A percentile compares a stretch with the other conserved stretches of the same genome.
Conservation (phyloP, 2,797 vertebrate species). For the Aeoliscus strigatus region DNA sequence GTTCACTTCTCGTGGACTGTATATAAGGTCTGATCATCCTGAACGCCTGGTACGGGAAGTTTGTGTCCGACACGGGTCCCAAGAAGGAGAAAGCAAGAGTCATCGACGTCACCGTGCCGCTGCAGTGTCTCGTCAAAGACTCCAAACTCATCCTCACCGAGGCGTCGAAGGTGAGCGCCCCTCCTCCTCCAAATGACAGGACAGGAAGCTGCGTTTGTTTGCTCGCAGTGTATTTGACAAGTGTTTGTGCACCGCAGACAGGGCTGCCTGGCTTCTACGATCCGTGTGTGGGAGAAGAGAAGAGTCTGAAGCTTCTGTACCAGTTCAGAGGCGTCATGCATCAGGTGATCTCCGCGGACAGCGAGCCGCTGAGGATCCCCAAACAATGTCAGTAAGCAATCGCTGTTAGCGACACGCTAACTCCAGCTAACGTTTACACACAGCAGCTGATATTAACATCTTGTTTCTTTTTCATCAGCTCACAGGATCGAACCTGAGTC, state of each 20-base stretch:
- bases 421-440: slow-evolving; percentile 6
- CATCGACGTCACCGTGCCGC: slow-evolving; percentile 92
- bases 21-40: slow-evolving; percentile 87
- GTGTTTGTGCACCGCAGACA: slow-evolving; percentile 65
- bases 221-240: neutral
- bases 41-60: slow-evolving; percentile 98
- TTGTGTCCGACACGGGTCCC: slow-evolving; percentile 88
- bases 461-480: slow-evolving; percentile 54
- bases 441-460: neutral
- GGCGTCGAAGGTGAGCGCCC: slow-evolving; percentile 87
- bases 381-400: slow-evolving; percentile 85
- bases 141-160: slow-evolving; percentile 97
- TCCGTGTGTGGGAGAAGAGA: slow-evolving; percentile 94
- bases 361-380: slow-evolving; percentile 90
- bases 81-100: slow-evolving; percentile 88
- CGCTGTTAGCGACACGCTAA: slow-evolving; percentile 9
- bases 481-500: slow-evolving; percentile 71
- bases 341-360: slow-evolving; percentile 89
- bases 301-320: slow-evolving; percentile 94
- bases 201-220: too few relatives aligned
- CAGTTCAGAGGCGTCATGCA: slow-evolving; percentile 96
- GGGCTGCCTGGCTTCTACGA: slow-evolving; percentile 96
- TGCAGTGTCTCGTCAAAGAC: slow-evolving; percentile 97
- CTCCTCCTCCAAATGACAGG: too few relatives aligned
- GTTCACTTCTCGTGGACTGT: neutral